These are phyloP conservation scores for Itoplectis maculator DNA, from an alignment of 2,888 invertebrate species.

Conservation along the genomic window DNA sequence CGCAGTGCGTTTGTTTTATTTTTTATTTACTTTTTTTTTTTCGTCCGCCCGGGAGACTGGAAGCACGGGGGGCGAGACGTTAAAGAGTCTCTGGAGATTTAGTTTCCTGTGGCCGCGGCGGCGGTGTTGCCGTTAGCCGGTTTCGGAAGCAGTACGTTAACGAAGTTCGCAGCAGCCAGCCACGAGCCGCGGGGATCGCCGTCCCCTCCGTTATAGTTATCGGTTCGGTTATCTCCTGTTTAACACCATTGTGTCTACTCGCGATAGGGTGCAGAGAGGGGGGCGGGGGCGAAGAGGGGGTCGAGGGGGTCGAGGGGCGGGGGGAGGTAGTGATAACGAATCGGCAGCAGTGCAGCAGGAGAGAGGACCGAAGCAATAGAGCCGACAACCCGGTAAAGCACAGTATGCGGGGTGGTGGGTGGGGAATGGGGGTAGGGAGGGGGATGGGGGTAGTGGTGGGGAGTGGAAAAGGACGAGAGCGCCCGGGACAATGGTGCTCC, in stretches of 20 bases:
- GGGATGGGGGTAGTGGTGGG: too few species aligned
- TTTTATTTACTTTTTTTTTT: too few species aligned
- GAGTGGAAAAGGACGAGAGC: conserved; percentile 56
- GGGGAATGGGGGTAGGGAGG: conserved; percentile 57
- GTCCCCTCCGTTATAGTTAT: conserved; percentile 71
- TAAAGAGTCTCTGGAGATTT: conserved; percentile 75
- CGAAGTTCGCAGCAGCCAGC: conserved; percentile 69
- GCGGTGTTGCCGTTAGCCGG: conserved; percentile 49
- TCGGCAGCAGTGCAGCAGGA: conserved; percentile 71
- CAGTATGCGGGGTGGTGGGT: conserved; percentile 59
- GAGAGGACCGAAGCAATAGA: conserved; percentile 46
- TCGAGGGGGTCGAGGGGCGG: conserved; percentile 66
- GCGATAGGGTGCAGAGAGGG: conserved; percentile 49
- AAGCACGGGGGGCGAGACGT: conserved; percentile 67
- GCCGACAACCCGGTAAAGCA: conserved; percentile 35
- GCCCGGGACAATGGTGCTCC: conserved; percentile 76
- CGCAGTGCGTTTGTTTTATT: not conserved
- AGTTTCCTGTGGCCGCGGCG: conserved; percentile 62
- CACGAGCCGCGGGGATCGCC: conserved; percentile 53
- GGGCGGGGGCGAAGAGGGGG: conserved; percentile 71
- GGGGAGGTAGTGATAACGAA: conserved; percentile 79
- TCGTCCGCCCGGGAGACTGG: not conserved
- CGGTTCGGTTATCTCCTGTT: conserved; percentile 81
- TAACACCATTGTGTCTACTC: conserved; percentile 81
- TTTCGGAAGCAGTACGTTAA: conserved; percentile 71